Base-by-base conservation (phyloP, 1,140 invertebrate genomes). In the Aphaenogaster ashmeadi region DNA sequence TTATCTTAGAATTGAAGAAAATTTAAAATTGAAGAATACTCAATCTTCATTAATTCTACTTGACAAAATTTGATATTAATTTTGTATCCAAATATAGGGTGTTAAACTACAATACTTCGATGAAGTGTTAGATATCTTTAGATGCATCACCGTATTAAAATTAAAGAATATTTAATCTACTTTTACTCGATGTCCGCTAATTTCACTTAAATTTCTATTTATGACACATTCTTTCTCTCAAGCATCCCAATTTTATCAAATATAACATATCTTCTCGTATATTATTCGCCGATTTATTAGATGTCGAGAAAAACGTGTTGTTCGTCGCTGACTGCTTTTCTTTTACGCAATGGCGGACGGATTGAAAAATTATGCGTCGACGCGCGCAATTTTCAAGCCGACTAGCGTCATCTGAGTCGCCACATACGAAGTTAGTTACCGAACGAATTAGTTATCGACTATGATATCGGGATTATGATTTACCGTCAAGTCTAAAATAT, bases 401-500 rank as follows among this genome's bases (percentile, higher is more conserved):
- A 66, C 60, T 79, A 66, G 44, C 44, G 77, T 11, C 77, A 79
- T 79, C 77, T 36, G 50, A 47, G 21, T n/a, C 4, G 13, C 6
- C 2, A 47, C 38, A 9, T 18, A 62, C 27, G 27, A 21, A 27
- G 27, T 27, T 27, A 27, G 27, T 27, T 27, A 27, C 27, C 27
- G 27, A 27, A 27, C 27, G 27, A 27, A 27, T 27, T 33, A 66
- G 33, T 79, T 64, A 78, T 9, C 75, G 27, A 78, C 58, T 27
- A 27, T 27, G 27, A 27, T 27, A 64, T 9, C n/a, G 47, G 58
- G 13, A 15, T 27, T 27, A 58, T 1, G 18, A 60, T 60, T 18
- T 44, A 38, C 2, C 27, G 36, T 56, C 33, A 44, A 27, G 21
- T 21, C 15, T n/a, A 33, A 52, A 6, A 72, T 38, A 8, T 56